These are phyloP conservation scores for Rhea americana DNA, from an alignment of 2,113 vertebrate genomes.

Conservation along the genomic window DNA sequence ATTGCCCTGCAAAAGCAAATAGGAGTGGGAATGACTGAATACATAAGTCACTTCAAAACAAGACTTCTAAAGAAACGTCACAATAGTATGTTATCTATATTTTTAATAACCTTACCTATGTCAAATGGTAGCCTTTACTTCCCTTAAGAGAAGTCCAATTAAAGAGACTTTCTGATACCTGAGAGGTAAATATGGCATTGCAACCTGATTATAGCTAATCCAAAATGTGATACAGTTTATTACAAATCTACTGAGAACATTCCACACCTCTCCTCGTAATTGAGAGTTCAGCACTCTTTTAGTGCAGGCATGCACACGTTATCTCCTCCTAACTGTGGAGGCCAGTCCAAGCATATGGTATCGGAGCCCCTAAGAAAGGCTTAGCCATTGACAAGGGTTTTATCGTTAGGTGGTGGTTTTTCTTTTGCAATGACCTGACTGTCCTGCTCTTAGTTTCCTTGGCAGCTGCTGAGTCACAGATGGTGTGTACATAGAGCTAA, in stretches of 20 bases:
- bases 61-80: neutral
- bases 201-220: neutral
- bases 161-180: neutral
- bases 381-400: neutral
- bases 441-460: constrained; percentile 17
- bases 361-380: neutral
- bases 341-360: neutral
- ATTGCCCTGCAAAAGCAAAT: neutral
- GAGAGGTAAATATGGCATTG: neutral
- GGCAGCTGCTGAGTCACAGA: neutral
- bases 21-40: neutral
- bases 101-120: neutral
- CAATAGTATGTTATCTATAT: neutral
- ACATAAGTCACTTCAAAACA: neutral
- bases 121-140: neutral
- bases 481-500: constrained; percentile 2
- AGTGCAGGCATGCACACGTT: too few relatives aligned
- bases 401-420: neutral
- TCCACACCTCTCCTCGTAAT: neutral
- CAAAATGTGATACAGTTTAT: neutral
- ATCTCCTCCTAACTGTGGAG: neutral
- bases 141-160: neutral
- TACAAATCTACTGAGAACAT: neutral
- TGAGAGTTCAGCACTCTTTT: neutral
- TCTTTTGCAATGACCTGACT: neutral